These are phyloP conservation scores for Colossoma macropomum DNA, from an alignment of 2,113 vertebrate genomes.

Conservation along the genomic window DNA sequence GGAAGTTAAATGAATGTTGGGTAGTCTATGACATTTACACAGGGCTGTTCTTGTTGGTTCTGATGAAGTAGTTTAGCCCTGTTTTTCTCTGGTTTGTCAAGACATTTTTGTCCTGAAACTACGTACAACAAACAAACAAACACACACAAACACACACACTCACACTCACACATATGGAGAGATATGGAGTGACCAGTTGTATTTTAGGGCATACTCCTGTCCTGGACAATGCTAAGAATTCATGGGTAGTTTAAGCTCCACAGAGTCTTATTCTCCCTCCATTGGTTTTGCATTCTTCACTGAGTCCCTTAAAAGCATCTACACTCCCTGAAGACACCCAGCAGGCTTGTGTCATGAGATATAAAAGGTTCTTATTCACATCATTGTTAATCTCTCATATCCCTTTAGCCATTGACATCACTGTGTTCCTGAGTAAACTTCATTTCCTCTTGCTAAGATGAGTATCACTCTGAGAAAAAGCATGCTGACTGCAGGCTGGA, in stretches of 20 bases:
- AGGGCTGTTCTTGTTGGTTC: too few species aligned
- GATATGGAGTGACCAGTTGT: too few species aligned
- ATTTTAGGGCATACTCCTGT: too few species aligned
- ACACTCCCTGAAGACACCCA: background rate
- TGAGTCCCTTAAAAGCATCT: background rate
- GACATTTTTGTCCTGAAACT: too few species aligned
- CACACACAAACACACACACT: too few species aligned
- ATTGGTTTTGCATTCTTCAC: too few species aligned
- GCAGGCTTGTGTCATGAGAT: background rate
- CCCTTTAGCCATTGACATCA: background rate
- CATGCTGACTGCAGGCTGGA: conserved; percentile 14
- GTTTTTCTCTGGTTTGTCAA: too few species aligned
- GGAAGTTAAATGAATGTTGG: too few species aligned
- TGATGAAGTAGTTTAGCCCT: too few species aligned
- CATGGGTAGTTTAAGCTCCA: conserved; percentile 3
- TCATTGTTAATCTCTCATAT: background rate
- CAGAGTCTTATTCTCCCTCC: background rate
- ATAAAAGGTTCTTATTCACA: background rate
- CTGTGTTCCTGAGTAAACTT: background rate
- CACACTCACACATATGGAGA: too few species aligned
- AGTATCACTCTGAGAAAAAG: conserved; percentile 19
- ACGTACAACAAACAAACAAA: too few species aligned
- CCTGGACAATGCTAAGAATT: conserved; percentile 46
- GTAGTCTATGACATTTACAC: too few species aligned
- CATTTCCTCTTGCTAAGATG: conserved; percentile 7